Evolutionary conservation across 2,888 invertebrate species (phyloP).

Genomic region (Antheraea yamamai): DNA sequence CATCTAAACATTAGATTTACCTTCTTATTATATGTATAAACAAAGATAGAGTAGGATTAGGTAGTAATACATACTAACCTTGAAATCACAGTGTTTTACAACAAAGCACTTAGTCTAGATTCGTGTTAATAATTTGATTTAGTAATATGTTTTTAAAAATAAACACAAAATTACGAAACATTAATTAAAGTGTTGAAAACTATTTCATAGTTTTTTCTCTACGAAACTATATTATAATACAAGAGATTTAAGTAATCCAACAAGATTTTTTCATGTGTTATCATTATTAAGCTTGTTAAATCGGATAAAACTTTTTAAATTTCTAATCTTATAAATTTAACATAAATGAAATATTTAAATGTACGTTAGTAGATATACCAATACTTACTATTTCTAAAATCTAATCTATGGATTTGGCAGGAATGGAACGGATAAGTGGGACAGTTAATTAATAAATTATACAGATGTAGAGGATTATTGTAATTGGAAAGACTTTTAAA

Average conservation of each 20-base stretch:
- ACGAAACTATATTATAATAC: neutral
- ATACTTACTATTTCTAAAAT: conserved; percentile 4
- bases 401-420: conserved; percentile 7
- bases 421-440: neutral
- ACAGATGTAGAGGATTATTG: conserved; percentile 3
- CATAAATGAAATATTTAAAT: neutral
- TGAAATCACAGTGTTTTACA: too few species aligned
- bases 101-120: too few species aligned
- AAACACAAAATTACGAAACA: neutral
- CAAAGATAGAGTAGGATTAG: too few species aligned
- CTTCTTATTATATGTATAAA: too few species aligned
- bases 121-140: too few species aligned
- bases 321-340: neutral
- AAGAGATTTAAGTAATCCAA: neutral
- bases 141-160: neutral
- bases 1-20: too few species aligned
- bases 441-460: conserved; percentile 12
- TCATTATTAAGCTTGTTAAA: neutral
- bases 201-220: neutral
- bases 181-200: neutral
- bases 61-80: too few species aligned
- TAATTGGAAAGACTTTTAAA: conserved; percentile 2
- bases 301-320: neutral
- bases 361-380: neutral
- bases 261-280: neutral